A percentile compares a stretch with the other conserved stretches of the same genome.
Conservation (phyloP, 2,888 invertebrate genomes). For the Temnothorax unifasciatus region DNA sequence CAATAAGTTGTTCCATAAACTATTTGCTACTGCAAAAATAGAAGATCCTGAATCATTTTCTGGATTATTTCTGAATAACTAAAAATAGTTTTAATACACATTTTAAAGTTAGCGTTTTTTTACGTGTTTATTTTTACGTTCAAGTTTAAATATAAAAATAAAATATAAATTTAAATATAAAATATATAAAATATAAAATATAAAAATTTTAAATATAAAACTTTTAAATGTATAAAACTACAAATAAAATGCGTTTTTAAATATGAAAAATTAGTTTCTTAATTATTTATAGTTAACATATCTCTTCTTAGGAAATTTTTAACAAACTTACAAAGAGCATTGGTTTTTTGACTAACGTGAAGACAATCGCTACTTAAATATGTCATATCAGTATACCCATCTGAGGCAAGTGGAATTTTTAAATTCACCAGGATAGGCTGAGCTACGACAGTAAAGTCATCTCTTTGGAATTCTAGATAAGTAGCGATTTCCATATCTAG, state of each 20-base stretch:
- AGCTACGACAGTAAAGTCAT: constrained; percentile 88
- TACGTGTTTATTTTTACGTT: not conserved
- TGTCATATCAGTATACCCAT: constrained; percentile 86
- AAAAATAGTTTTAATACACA: constrained; percentile 4
- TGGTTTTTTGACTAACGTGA: constrained; percentile 89
- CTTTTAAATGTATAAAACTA: too few species aligned
- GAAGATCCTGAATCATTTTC: constrained; percentile 53
- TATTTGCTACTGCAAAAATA: constrained; percentile 87
- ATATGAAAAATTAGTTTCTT: not conserved
- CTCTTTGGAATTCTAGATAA: constrained; percentile 86
- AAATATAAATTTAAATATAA: too few species aligned
- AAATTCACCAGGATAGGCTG: constrained; percentile 87
- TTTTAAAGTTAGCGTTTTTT: not conserved
- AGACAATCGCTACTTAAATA: constrained; percentile 89
- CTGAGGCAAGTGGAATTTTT: constrained; percentile 84
- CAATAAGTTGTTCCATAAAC: constrained; percentile 89
- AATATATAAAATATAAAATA: too few species aligned
- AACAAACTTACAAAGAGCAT: constrained; percentile 87
- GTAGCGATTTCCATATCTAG: constrained; percentile 87
- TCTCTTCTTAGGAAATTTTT: not conserved
- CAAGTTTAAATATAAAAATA: not conserved
- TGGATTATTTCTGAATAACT: not conserved
- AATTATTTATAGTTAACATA: not conserved
- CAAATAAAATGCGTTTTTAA: too few species aligned
- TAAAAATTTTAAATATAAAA: too few species aligned